Conservation (phyloP, 2,797 vertebrate genomes). For the Adelosebastes latens region DNA sequence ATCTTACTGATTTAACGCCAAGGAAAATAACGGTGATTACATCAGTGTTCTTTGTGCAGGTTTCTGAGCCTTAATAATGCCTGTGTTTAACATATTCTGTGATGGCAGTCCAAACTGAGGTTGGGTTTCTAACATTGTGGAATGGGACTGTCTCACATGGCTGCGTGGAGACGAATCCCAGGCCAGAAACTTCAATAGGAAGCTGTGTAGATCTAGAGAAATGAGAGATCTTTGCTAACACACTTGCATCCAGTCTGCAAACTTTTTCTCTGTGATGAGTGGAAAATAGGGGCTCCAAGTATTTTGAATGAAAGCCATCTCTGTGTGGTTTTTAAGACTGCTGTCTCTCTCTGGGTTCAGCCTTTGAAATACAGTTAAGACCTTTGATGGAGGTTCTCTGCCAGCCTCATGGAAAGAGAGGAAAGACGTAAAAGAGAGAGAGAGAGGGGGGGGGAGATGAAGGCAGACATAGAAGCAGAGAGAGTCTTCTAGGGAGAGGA, state of each 20-base stretch:
- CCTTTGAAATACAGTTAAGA: conserved; percentile 87
- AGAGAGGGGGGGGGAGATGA: conserved; percentile 59
- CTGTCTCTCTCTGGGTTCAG: conserved; percentile 81
- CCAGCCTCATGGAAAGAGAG: conserved; percentile 83
- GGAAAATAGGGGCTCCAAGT: conserved; percentile 84
- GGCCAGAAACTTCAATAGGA: conserved; percentile 70
- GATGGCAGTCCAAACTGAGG: conserved; percentile 65
- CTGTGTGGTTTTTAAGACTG: conserved; percentile 85
- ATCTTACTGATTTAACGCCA: conserved; percentile 86
- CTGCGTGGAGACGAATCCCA: conserved; percentile 70
- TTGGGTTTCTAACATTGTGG: conserved; percentile 69
- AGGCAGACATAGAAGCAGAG: conserved; percentile 69
- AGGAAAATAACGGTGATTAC: conserved; percentile 90
- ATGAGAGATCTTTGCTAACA: conserved; percentile 78
- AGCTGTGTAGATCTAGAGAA: conserved; percentile 71
- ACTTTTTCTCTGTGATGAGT: conserved; percentile 84
- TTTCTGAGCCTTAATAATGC: conserved; percentile 87
- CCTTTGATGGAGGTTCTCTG: conserved; percentile 84
- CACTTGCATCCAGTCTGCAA: conserved; percentile 79
- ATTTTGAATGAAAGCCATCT: conserved; percentile 84
- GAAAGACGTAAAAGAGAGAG: conserved; percentile 71
- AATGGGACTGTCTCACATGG: conserved; percentile 69
- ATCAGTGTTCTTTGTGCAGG: conserved; percentile 88
- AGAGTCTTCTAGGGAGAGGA: conserved; percentile 70
- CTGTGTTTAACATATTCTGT: conserved; percentile 87